A percentile compares a stretch with the other conserved stretches of the same genome.
phyloP scores from a whole-genome alignment of 2,797 vertebrate genomes.

The Myoxocephalus aenaeus region DNA sequence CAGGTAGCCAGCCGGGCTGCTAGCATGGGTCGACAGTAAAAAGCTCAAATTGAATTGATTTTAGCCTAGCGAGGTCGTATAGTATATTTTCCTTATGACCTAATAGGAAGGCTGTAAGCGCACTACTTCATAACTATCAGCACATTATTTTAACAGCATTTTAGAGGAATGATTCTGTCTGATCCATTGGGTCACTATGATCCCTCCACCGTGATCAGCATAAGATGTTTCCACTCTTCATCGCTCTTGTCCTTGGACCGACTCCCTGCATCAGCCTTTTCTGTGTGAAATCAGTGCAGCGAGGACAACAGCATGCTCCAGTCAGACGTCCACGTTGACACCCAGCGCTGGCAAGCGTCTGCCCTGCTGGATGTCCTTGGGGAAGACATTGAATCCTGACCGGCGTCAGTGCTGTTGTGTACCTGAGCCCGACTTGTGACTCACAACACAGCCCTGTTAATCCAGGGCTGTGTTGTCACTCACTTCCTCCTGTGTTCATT shows the following conservation, averaged over 20 bases:
- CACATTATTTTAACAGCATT: background rate
- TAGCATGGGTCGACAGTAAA: background rate
- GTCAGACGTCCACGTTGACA: background rate
- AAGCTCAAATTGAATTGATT: background rate
- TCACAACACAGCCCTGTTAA: background rate
- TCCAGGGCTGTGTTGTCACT: too few relatives aligned
- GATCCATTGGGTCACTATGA: background rate
- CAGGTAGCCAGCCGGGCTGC: background rate
- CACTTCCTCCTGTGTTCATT: background rate
- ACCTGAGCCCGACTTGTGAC: background rate
- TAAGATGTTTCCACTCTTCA: background rate
- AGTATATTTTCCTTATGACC: too few relatives aligned
- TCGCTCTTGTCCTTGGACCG: background rate
- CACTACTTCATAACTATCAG: too few relatives aligned
- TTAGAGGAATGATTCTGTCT: background rate
- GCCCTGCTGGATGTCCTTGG: background rate
- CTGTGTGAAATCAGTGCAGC: background rate
- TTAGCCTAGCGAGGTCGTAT: too few relatives aligned
- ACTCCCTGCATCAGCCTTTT: background rate
- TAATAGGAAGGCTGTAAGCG: background rate
- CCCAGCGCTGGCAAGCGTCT: too few relatives aligned
- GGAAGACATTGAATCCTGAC: background rate
- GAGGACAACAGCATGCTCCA: background rate
- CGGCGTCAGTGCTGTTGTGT: background rate
- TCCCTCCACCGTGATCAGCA: background rate